A percentile compares a stretch with the other conserved stretches of the same genome.
phyloP scores from a whole-genome alignment of 2,797 vertebrate genomes.

The Acropternis orthonyx region DNA sequence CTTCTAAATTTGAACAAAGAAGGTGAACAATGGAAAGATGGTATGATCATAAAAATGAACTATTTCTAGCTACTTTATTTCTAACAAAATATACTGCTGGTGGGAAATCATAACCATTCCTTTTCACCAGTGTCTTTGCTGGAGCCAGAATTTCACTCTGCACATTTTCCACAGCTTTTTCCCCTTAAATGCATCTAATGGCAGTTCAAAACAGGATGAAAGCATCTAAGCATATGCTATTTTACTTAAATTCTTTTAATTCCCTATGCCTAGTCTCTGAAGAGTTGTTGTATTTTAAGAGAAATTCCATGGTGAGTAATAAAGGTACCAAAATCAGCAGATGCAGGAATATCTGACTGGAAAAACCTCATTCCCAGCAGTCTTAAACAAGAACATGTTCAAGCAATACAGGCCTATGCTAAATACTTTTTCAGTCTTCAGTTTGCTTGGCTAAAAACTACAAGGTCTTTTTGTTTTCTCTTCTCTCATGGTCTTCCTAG shows the following conservation, averaged over 20 bases:
- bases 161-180: conserved; percentile 16
- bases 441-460: not conserved
- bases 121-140: not conserved
- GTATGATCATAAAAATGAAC: conserved; percentile 9
- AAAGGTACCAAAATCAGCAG: conserved; percentile 24
- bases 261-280: not conserved
- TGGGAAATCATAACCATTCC: not conserved
- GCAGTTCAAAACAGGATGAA: conserved; percentile 6
- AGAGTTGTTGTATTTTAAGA: conserved; percentile 10
- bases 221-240: not conserved
- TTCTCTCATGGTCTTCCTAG: not conserved
- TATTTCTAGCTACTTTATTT: not conserved
- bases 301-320: conserved; percentile 19
- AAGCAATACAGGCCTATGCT: not conserved
- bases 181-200: not conserved
- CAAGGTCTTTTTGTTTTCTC: not conserved
- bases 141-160: not conserved
- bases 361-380: not conserved
- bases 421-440: conserved; percentile 3
- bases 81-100: not conserved
- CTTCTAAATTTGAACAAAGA: conserved; percentile 30
- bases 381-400: not conserved
- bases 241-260: conserved; percentile 46
- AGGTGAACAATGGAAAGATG: not conserved
- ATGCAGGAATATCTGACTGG: conserved; percentile 12